Conservation (phyloP, 2,797 vertebrate genomes). For the Hoplostethus mediterraneus region DNA sequence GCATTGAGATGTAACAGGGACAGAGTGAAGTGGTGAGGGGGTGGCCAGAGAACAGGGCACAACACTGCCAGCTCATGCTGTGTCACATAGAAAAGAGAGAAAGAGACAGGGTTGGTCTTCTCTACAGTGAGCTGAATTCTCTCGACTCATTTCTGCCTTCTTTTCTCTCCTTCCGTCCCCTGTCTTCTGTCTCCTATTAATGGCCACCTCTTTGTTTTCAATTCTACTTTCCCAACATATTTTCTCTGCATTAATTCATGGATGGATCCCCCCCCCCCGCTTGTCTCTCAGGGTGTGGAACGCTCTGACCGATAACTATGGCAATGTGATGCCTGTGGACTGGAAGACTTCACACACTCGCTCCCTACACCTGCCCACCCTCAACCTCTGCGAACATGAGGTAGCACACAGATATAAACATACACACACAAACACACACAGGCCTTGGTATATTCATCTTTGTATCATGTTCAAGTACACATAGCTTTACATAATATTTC, state of each 20-base stretch:
- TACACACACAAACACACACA: neutral
- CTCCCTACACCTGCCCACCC: constrained; percentile 92
- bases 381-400: constrained; percentile 91
- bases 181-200: neutral
- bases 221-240: neutral
- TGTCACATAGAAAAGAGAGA: constrained; percentile 56
- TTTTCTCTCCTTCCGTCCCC: neutral
- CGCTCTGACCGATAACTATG: constrained; percentile 95
- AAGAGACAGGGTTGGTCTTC: constrained; percentile 16
- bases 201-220: neutral
- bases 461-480: neutral
- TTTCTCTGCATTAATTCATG: neutral
- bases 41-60: neutral
- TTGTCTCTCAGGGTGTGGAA: constrained; percentile 92
- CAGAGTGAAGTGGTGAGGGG: neutral
- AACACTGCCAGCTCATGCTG: constrained; percentile 44
- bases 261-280: too few species aligned
- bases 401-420: constrained; percentile 70
- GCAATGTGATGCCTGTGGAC: constrained; percentile 97
- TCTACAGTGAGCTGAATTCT: neutral
- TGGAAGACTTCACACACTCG: constrained; percentile 98
- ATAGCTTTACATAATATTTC: neutral
- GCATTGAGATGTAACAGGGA: constrained; percentile 33
- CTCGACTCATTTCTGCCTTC: neutral
- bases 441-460: neutral